phyloP scores from a whole-genome alignment of 2,888 invertebrate genomes.

The Camponotus fellah region DNA sequence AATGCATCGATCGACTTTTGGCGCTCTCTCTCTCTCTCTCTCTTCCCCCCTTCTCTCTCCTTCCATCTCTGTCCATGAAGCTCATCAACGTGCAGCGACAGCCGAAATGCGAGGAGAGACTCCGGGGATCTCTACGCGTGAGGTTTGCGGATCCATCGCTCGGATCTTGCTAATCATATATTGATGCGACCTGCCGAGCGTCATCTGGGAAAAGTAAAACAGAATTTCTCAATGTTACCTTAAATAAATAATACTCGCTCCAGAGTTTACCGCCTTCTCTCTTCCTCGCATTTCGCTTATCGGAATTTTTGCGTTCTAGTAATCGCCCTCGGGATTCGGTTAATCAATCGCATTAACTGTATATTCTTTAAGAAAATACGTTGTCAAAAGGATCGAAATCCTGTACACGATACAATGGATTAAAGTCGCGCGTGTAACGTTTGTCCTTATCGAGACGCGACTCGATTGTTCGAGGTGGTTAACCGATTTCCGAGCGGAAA shows the following conservation, averaged over 20 bases:
- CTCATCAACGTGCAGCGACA: slow-evolving; percentile 1
- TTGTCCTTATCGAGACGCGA: neutral
- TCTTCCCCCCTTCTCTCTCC: neutral
- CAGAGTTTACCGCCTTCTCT: neutral
- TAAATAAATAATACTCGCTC: neutral
- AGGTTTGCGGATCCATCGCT: neutral
- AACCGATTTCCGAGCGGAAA: neutral
- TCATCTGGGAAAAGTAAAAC: neutral
- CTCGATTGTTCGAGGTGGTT: slow-evolving; percentile 3
- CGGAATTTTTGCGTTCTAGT: slow-evolving; percentile 42
- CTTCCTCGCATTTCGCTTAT: slow-evolving; percentile 23
- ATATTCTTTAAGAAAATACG: slow-evolving; percentile 17
- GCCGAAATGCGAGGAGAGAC: neutral
- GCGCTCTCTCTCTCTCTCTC: slow-evolving; percentile 37
- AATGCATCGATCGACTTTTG: slow-evolving; percentile 81
- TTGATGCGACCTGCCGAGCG: neutral
- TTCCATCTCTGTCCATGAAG: neutral
- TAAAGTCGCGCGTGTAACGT: neutral
- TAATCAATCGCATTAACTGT: slow-evolving; percentile 24
- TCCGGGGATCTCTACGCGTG: neutral
- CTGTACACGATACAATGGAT: neutral
- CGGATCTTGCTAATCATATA: slow-evolving; percentile 1
- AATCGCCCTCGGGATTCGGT: slow-evolving; percentile 21
- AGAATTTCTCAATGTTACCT: neutral
- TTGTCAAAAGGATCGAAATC: slow-evolving; percentile 13